Conservation (phyloP, 2,113 vertebrate genomes). For the Chloropsis cyanopogon region DNA sequence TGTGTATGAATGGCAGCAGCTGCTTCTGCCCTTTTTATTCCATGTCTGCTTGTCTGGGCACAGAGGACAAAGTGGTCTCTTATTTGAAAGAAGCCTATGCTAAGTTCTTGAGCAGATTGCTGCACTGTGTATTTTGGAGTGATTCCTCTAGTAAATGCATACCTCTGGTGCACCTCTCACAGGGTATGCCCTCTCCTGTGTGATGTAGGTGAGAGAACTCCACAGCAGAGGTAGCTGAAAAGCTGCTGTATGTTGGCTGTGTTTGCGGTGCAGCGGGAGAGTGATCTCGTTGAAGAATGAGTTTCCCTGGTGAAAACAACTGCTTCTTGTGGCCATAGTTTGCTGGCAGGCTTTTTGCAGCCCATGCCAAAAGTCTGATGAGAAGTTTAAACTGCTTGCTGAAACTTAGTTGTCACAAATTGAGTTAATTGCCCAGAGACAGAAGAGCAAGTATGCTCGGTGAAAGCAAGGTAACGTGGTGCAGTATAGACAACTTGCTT, state of each 20-base stretch:
- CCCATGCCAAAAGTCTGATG: constrained; percentile 7
- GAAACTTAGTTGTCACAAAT: constrained; percentile 33
- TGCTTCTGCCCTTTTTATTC: constrained; percentile 28
- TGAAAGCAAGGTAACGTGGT: not conserved
- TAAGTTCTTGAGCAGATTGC: not conserved
- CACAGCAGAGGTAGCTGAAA: not conserved
- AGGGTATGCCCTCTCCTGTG: not conserved
- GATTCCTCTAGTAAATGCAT: constrained; percentile 27
- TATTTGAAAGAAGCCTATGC: not conserved
- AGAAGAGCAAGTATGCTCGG: constrained; percentile 12
- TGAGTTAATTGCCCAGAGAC: constrained; percentile 27
- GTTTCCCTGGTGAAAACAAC: constrained; percentile 8
- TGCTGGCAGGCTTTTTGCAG: constrained; percentile 34
- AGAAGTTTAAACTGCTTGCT: constrained; percentile 26
- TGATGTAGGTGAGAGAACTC: not conserved
- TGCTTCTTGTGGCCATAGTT: constrained; percentile 32
- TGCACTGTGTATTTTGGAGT: constrained; percentile 38
- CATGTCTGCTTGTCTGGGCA: not conserved
- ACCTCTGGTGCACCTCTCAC: not conserved
- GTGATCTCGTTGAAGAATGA: not conserved
- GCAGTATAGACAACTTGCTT: not conserved
- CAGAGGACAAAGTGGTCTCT: constrained; percentile 13
- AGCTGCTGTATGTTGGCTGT: not conserved
- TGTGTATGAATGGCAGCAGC: not conserved
- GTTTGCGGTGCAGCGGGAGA: not conserved